Evolutionary conservation across 2,888 invertebrate genomes (phyloP), one percentile per base, ranked within the genome.

Genomic region (Sarcophaga carnaria): DNA sequence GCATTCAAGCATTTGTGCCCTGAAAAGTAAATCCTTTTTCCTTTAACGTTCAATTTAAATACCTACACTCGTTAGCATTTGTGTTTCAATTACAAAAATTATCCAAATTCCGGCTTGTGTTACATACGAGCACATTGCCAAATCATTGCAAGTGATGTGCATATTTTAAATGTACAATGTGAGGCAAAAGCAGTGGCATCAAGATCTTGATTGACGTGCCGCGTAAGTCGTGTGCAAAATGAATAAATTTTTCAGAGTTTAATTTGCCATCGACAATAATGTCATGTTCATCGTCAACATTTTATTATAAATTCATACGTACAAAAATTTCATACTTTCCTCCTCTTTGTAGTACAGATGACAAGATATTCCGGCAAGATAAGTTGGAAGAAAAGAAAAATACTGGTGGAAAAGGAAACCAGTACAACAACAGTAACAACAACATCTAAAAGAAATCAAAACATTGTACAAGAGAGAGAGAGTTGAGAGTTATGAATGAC

Each of bases 261-360:
- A 70, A 6, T 12, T 60, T 64, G 25, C 47, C 17, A 54, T 49
- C 76, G 66, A 80, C 80, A 76, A 80, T 62, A 80, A 76, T 63
- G 71, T 85, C 84, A 80, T 80, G 76, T 77, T 85, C 71, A 80
- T 85, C 71, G 71, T 70, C 49, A 80, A 85, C 37, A 85, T 85
- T 80, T 85, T 80, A 66, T 76, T 76, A 85, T 63, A 76, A 76
- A 76, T 80, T 47, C 62, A 54, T 63, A 67, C 2, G 27, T 5
- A 37, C 6, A 0, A 72, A 25, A 20, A 67, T 45, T 14, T 74
- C 8, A 10, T 25, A 25, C 2, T 70, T 37, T 67, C 25, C 37
- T 37, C 8, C 1, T 37, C 37, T 63, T 66, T 71, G 80, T 60
- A 22, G 22, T 69, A 22, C 62, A 11, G 54, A 25, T 54, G 60